These are phyloP conservation scores for Agrenia bidenticulata DNA, from an alignment of 2,888 invertebrate species.

Conservation along the genomic window DNA sequence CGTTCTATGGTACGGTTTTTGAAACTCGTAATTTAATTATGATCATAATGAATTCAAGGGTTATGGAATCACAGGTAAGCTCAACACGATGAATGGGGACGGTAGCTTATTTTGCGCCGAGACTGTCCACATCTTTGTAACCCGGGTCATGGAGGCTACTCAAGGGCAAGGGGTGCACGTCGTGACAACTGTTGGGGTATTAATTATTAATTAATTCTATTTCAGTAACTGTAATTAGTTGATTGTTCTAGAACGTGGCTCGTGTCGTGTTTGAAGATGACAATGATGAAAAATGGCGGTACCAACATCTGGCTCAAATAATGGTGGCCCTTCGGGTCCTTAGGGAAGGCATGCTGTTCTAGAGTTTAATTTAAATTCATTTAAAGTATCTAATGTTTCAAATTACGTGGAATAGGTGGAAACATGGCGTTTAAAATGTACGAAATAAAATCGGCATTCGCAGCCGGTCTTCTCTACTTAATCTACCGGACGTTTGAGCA, in stretches of 20 bases:
- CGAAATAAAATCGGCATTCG: conserved; percentile 2
- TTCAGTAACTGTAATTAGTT: background rate
- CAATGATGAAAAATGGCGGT: conserved; percentile 13
- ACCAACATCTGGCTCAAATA: conserved; percentile 13
- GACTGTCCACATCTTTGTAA: conserved; percentile 4
- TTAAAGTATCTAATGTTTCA: no score
- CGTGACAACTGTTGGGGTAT: conserved; percentile 3
- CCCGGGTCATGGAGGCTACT: background rate
- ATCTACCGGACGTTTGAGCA: background rate
- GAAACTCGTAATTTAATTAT: no score
- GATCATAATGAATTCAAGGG: no score
- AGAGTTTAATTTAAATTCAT: conserved; percentile 7
- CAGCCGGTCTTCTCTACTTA: conserved; percentile 1
- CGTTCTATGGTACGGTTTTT: conserved; percentile 11
- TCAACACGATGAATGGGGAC: background rate
- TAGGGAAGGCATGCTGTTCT: conserved; percentile 5
- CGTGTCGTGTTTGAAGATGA: conserved; percentile 10
- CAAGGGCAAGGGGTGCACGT: conserved; percentile 9
- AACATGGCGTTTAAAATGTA: conserved; percentile 12
- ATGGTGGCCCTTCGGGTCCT: background rate
- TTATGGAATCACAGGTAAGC: conserved; percentile 9
- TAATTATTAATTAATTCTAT: background rate
- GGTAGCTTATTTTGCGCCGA: conserved; percentile 3
- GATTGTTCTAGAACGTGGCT: background rate
- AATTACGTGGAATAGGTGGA: no score